These are phyloP conservation scores for Tetropium fuscum DNA, from an alignment of 2,888 invertebrate genomes.

Conservation along the genomic window DNA sequence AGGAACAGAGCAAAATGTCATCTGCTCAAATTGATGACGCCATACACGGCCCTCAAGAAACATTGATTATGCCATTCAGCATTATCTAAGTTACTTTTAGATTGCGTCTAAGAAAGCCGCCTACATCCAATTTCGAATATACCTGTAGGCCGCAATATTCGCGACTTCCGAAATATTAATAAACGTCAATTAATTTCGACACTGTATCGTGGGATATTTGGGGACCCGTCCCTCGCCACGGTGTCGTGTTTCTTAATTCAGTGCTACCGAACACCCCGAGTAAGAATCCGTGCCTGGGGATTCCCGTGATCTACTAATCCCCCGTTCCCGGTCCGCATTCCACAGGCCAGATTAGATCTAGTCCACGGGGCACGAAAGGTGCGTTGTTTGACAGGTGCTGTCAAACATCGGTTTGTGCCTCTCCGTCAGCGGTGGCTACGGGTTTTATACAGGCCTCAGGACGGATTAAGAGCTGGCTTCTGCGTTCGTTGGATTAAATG, in stretches of 20 bases:
- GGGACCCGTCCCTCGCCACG: neutral
- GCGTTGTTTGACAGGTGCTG: slow-evolving; percentile 13
- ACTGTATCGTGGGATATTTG: slow-evolving; percentile 21
- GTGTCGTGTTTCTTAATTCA: slow-evolving; percentile 26
- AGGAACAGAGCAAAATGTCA: too few relatives aligned
- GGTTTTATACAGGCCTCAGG: slow-evolving; percentile 4
- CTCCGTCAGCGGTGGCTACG: neutral
- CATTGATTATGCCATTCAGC: too few relatives aligned
- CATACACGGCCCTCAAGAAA: too few relatives aligned
- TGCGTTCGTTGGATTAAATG: neutral
- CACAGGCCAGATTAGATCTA: slow-evolving; percentile 9
- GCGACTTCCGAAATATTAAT: slow-evolving; percentile 20
- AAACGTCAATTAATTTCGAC: slow-evolving; percentile 26
- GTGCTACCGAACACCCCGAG: slow-evolving; percentile 10
- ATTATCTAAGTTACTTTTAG: too few relatives aligned
- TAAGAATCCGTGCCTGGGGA: neutral
- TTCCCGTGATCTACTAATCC: slow-evolving; percentile 12
- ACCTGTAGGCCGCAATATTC: too few relatives aligned
- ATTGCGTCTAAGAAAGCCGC: too few relatives aligned
- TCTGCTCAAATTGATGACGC: too few relatives aligned
- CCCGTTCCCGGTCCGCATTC: slow-evolving; percentile 10
- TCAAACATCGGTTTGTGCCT: slow-evolving; percentile 1
- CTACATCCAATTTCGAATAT: too few relatives aligned
- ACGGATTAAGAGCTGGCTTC: slow-evolving; percentile 1
- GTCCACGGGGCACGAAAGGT: slow-evolving; percentile 1